Conservation (phyloP, 2,797 vertebrate genomes). For the Sebastes dallii region DNA sequence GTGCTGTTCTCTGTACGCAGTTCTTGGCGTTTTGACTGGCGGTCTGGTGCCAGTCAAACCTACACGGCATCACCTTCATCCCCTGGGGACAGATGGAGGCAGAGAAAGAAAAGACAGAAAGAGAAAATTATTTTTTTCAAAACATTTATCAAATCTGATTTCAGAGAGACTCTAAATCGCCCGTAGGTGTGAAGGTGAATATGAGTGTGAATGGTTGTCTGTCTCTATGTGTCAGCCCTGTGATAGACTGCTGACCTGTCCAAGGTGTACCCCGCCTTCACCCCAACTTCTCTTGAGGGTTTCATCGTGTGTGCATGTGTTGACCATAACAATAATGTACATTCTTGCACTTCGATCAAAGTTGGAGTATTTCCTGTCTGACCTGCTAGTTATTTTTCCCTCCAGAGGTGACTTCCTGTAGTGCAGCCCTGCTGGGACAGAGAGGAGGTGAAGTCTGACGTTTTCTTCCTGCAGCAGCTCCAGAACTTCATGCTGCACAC, state of each 20-base stretch:
- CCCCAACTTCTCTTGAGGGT: not conserved
- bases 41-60: not conserved
- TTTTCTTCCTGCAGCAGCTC: not conserved
- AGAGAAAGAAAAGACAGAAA: too few species aligned
- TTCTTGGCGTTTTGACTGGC: not conserved
- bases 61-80: not conserved
- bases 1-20: not conserved
- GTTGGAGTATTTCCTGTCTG: not conserved
- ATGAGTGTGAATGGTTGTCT: too few species aligned
- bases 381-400: not conserved
- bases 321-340: not conserved
- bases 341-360: not conserved
- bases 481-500: not conserved
- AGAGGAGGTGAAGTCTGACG: too few species aligned
- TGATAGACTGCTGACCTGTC: too few species aligned
- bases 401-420: not conserved
- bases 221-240: too few species aligned
- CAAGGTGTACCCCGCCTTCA: too few species aligned
- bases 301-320: rapidly evolving
- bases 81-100: rapidly evolving
- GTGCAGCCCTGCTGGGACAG: not conserved
- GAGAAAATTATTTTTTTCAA: too few species aligned
- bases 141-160: too few species aligned
- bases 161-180: too few species aligned
- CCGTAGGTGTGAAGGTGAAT: too few species aligned